A percentile compares a stretch with the other conserved stretches of the same genome.
phyloP scores from a whole-genome alignment of 1,140 invertebrate species.

The Drosophila jambulina region DNA sequence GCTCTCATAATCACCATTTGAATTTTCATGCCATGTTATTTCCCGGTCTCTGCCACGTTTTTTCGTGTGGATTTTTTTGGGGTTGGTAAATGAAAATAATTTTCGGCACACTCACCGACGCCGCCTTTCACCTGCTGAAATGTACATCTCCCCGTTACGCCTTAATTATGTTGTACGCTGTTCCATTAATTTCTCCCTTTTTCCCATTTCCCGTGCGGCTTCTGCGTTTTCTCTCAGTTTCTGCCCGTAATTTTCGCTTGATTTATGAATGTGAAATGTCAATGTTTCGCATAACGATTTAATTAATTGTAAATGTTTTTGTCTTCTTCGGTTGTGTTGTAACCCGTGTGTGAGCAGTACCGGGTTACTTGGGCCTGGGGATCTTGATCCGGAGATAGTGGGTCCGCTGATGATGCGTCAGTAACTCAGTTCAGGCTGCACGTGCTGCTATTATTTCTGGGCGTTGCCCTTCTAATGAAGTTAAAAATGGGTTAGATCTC shows the following conservation, averaged over 20 bases:
- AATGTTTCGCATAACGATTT: slow-evolving; percentile 82
- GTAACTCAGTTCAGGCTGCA: slow-evolving; percentile 63
- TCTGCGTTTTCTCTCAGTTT: slow-evolving; percentile 29
- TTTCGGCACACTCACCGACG: slow-evolving; percentile 69
- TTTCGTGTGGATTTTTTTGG: slow-evolving; percentile 8
- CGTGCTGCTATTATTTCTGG: slow-evolving; percentile 22
- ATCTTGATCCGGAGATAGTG: slow-evolving; percentile 26
- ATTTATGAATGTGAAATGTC: slow-evolving; percentile 81
- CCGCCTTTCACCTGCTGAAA: slow-evolving; percentile 71
- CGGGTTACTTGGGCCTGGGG: slow-evolving; percentile 18
- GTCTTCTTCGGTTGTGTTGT: slow-evolving; percentile 22
- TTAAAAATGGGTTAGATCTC: slow-evolving; percentile 1
- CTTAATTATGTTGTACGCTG: slow-evolving; percentile 78
- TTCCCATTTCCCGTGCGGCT: slow-evolving; percentile 40
- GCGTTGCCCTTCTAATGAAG: slow-evolving; percentile 9
- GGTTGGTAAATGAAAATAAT: slow-evolving; percentile 54
- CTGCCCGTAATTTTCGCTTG: slow-evolving; percentile 75
- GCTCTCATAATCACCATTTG: slow-evolving; percentile 75
- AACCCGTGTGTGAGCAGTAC: slow-evolving; percentile 45
- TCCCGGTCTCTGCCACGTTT: slow-evolving; percentile 48
- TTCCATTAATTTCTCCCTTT: slow-evolving; percentile 69
- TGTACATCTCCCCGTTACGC: slow-evolving; percentile 63
- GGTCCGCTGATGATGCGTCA: slow-evolving; percentile 43
- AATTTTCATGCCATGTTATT: slow-evolving; percentile 72
- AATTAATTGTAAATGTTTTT: slow-evolving; percentile 73